Conservation (phyloP, 2,797 vertebrate genomes). For the Gephyroberyx darwinii region DNA sequence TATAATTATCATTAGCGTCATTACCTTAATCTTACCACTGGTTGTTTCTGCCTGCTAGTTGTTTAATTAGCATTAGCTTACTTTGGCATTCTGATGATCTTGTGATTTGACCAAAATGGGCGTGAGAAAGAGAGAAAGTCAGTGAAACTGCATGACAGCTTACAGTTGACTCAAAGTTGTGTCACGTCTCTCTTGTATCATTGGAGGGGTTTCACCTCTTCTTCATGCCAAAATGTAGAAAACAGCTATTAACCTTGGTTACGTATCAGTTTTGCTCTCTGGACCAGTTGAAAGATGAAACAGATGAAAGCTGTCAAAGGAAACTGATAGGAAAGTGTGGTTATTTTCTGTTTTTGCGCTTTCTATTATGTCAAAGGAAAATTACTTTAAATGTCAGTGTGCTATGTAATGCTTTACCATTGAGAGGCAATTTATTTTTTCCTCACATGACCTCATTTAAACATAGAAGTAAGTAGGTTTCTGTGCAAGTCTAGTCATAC, state of each 20-base stretch:
- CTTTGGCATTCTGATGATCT: not conserved
- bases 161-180: not conserved
- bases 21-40: not conserved
- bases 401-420: conserved; percentile 44
- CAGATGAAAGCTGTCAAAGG: conserved; percentile 53
- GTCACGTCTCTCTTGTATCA: not conserved
- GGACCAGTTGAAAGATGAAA: conserved; percentile 19
- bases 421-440: conserved; percentile 43
- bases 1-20: not conserved
- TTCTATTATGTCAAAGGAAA: conserved; percentile 67
- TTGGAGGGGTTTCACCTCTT: not conserved
- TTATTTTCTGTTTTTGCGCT: conserved; percentile 61
- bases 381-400: conserved; percentile 56
- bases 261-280: conserved; percentile 59
- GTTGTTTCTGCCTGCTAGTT: not conserved
- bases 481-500: conserved; percentile 34
- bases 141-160: not conserved
- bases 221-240: conserved; percentile 11
- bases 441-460: conserved; percentile 59
- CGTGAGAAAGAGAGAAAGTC: not conserved
- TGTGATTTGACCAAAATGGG: not conserved
- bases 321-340: conserved; percentile 68
- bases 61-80: not conserved
- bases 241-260: conserved; percentile 32
- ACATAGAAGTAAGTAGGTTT: conserved; percentile 37